Base-by-base conservation (phyloP, 1,140 invertebrate genomes). In the Atta texana region DNA sequence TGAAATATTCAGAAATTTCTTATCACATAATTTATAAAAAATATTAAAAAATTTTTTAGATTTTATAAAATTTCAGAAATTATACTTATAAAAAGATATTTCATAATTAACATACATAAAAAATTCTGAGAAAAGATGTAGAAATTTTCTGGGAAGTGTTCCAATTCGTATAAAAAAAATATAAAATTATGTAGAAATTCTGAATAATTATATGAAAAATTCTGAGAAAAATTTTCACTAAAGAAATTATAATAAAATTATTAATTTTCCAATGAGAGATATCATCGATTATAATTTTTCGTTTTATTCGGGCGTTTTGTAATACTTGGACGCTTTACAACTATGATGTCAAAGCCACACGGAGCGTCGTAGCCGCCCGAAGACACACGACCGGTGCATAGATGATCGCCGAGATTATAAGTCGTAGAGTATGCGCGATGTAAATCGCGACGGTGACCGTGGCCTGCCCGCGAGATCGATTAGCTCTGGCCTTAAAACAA, bases 401-500 rank as follows among this genome's bases (percentile, higher is more conserved):
- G 80, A 16, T 51, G 69, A 74, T 82, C 53, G 55, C 16, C 68
- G 80, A 75, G 69, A 84, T 75, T 74, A 61, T 75, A 84, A 84
- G 69, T 75, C 69, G 69, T 51, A 74, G 55, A 24, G 53, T 74
- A 61, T 72, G 55, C 66, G 68, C 80, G 55, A 84, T 80, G 63
- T 85, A 85, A 78, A 85, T 85, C 75, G 49, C 24, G 49, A 44
- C 49, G 51, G 24, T 78, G 82, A 85, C 82, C 82, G 21, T 85
- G 82, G 82, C 82, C 82, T 77, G 82, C 75, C 59, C 81, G 61
- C 59, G 31, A 55, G 63, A 85, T 85, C 82, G 82, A 85, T 85
- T 85, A 77, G 71, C 59, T 85, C 59, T 80, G 82, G 82, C 82
- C 74, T 85, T 85, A 77, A 78, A 85, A 76, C 82, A 80, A 85